Conservation (phyloP, 2,888 invertebrate species). For the Cyclophora punctaria region DNA sequence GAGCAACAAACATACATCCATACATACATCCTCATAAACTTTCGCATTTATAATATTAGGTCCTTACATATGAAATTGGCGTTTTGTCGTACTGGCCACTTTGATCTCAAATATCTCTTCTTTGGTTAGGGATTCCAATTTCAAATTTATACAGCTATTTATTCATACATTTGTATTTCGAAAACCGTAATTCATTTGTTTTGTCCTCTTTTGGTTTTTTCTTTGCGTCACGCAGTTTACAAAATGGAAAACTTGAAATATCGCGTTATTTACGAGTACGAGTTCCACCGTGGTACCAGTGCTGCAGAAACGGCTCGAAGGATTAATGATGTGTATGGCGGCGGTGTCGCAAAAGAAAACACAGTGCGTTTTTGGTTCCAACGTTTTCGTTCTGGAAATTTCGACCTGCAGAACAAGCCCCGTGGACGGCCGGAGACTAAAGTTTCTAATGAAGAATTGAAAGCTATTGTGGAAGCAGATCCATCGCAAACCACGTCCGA, state of each 20-base stretch:
- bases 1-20: too few relatives aligned
- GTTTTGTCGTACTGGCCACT: constrained; percentile 12
- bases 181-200: too few relatives aligned
- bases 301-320: constrained; percentile 20
- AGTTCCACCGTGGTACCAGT: constrained; percentile 16
- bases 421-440: constrained; percentile 5
- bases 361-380: constrained; percentile 16
- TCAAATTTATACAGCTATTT: constrained; percentile 7
- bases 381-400: constrained; percentile 18
- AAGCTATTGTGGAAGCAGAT: constrained; percentile 17
- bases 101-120: constrained; percentile 13
- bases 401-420: constrained; percentile 10
- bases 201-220: not conserved
- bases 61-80: constrained; percentile 15
- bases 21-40: too few relatives aligned
- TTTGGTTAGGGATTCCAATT: constrained; percentile 14
- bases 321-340: constrained; percentile 16
- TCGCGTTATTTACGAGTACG: constrained; percentile 10
- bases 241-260: constrained; percentile 3
- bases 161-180: not conserved
- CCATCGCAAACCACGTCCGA: constrained; percentile 18
- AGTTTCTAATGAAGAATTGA: constrained; percentile 10
- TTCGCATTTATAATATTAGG: not conserved
- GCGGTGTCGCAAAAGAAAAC: constrained; percentile 11
- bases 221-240: constrained; percentile 5